Conservation (phyloP, 2,797 vertebrate species). For the Anabacerthia variegaticeps region DNA sequence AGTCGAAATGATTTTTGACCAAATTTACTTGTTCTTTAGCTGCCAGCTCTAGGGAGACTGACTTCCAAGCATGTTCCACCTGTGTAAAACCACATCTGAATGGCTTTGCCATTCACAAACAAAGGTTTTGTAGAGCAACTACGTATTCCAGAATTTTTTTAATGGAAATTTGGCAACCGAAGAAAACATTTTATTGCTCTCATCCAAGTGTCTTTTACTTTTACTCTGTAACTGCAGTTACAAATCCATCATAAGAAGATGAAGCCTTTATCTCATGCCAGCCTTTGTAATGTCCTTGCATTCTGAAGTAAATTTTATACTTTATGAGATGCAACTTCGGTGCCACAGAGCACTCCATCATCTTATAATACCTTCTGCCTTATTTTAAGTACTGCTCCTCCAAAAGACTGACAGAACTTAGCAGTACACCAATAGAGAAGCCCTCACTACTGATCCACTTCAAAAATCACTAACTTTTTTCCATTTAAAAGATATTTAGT, state of each 20-base stretch:
- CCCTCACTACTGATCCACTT: not conserved
- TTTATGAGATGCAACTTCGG: not conserved
- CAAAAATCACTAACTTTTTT: not conserved
- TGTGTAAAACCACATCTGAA: not conserved
- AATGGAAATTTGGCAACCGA: not conserved
- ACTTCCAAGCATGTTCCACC: not conserved
- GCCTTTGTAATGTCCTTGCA: not conserved
- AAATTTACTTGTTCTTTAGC: not conserved
- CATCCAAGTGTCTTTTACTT: not conserved
- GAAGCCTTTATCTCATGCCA: not conserved
- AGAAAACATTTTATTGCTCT: not conserved
- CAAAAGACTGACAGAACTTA: not conserved
- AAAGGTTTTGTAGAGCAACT: not conserved
- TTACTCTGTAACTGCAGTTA: not conserved
- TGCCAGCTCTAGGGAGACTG: not conserved
- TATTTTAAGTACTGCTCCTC: not conserved
- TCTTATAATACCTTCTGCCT: not conserved
- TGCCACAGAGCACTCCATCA: not conserved
- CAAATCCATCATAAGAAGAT: not conserved
- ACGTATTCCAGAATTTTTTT: not conserved
- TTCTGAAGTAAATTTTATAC: not conserved
- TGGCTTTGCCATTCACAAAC: not conserved
- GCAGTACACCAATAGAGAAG: not conserved
- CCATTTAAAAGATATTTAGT: not conserved
- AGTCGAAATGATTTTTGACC: not conserved